These are phyloP conservation scores for Rattus norvegicus DNA, from an alignment of 2,113 vertebrate species.

Conservation along the genomic window DNA sequence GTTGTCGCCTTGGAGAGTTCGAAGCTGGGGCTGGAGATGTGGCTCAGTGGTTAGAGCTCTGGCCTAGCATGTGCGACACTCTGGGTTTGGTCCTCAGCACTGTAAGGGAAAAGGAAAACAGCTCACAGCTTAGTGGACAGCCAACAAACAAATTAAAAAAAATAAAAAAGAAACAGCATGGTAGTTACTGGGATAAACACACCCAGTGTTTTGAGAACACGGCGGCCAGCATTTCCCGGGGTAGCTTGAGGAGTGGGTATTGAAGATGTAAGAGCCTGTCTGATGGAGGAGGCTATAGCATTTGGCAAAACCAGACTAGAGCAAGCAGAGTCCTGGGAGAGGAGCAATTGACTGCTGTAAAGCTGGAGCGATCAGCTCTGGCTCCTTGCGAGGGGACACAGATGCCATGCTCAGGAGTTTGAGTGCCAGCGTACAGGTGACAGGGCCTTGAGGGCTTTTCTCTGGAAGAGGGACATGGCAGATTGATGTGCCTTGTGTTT, in stretches of 20 bases:
- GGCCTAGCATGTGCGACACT: neutral
- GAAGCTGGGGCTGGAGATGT: neutral
- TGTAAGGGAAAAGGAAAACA: neutral
- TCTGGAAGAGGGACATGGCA: neutral
- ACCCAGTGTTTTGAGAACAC: neutral
- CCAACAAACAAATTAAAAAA: neutral
- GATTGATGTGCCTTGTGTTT: neutral
- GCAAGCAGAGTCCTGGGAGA: neutral
- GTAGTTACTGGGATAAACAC: neutral
- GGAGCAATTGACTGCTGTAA: too few species aligned
- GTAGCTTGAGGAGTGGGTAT: neutral
- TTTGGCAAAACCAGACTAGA: neutral
- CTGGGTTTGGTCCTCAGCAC: neutral
- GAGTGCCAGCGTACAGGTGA: neutral
- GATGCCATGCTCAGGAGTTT: neutral
- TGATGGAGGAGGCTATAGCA: accelerated
- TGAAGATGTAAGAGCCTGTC: neutral
- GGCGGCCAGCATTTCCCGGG: neutral
- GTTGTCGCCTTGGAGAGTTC: neutral
- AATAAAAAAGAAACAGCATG: neutral
- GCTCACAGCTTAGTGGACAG: neutral
- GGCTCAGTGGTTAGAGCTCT: neutral
- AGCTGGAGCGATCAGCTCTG: neutral
- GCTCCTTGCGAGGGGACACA: neutral
- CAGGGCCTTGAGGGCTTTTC: neutral